A percentile compares a stretch with the other conserved stretches of the same genome.
Evolutionary conservation across 92 coral and sea anemone species (phyloP).

Genomic region (Pocillopora meandrina): DNA sequence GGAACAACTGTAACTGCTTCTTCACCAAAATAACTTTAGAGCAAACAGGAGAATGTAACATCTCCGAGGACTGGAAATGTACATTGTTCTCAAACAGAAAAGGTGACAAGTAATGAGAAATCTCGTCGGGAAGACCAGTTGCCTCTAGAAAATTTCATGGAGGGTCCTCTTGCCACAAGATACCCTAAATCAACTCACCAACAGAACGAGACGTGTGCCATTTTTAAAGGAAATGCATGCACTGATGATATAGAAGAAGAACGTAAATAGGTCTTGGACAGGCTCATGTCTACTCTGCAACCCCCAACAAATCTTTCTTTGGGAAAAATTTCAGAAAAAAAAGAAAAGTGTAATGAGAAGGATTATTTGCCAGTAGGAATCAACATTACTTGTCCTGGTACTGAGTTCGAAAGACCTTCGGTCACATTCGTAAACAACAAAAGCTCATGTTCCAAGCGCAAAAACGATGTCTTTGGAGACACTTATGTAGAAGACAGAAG

Average conservation of each 20-base stretch:
- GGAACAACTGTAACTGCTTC: conserved; percentile 42
- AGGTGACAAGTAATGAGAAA: too few relatives aligned
- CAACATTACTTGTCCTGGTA: not conserved
- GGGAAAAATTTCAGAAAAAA: not conserved
- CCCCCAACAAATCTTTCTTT: not conserved
- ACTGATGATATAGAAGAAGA: not conserved
- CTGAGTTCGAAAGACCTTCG: not conserved
- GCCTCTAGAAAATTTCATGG: not conserved
- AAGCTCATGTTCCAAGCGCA: not conserved
- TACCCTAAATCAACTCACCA: not conserved
- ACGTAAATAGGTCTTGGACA: not conserved
- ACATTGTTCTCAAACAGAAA: not conserved
- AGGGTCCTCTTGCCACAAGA: not conserved
- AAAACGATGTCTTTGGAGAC: not conserved
- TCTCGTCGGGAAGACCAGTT: not conserved
- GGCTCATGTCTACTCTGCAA: not conserved
- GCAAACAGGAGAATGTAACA: not conserved
- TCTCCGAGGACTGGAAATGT: not conserved
- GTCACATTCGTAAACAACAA: not conserved
- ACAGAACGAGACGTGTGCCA: not conserved
- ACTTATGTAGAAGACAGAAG: too few relatives aligned
- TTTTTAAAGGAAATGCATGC: not conserved
- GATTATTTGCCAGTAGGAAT: not conserved
- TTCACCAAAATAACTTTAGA: not conserved
- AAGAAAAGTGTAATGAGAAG: not conserved